These are phyloP conservation scores for Hirudinaria manillensis DNA, from an alignment of 2,888 invertebrate genomes.

Conservation along the genomic window DNA sequence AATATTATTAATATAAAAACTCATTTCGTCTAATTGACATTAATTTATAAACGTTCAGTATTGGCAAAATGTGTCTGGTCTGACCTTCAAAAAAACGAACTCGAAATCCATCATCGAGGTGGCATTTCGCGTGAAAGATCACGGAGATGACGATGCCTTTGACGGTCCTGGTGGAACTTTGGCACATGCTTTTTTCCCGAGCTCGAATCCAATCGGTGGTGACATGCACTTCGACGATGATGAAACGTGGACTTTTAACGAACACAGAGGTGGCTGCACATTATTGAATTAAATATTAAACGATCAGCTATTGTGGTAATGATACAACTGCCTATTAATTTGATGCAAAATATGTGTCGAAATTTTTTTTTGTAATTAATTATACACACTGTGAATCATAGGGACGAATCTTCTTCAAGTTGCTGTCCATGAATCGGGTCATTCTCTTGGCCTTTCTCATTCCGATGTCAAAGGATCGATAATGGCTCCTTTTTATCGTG, in stretches of 20 bases:
- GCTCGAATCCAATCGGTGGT: not conserved
- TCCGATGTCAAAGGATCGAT: constrained; percentile 81
- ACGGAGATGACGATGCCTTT: constrained; percentile 23
- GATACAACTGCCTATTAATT: too few species aligned
- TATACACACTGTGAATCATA: constrained; percentile 55
- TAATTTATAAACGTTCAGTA: not conserved
- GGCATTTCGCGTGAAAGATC: not conserved
- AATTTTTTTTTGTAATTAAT: too few species aligned
- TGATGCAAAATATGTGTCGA: too few species aligned
- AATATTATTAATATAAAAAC: too few species aligned
- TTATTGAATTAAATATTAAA: too few species aligned
- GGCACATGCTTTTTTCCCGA: constrained; percentile 22
- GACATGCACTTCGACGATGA: constrained; percentile 24
- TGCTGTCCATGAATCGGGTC: constrained; percentile 94
- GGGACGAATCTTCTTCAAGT: constrained; percentile 57
- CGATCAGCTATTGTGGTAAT: too few species aligned
- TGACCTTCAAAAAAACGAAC: not conserved
- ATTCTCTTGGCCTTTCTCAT: constrained; percentile 89
- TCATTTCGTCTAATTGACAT: not conserved
- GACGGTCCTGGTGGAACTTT: constrained; percentile 15
- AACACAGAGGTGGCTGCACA: too few species aligned
- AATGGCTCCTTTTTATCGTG: constrained; percentile 95
- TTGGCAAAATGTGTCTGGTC: constrained; percentile 5
- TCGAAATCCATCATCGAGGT: not conserved
- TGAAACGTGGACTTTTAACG: not conserved